Evolutionary conservation across 1,140 invertebrate species (phyloP).

Genomic region (Pentalonia nigronervosa): DNA sequence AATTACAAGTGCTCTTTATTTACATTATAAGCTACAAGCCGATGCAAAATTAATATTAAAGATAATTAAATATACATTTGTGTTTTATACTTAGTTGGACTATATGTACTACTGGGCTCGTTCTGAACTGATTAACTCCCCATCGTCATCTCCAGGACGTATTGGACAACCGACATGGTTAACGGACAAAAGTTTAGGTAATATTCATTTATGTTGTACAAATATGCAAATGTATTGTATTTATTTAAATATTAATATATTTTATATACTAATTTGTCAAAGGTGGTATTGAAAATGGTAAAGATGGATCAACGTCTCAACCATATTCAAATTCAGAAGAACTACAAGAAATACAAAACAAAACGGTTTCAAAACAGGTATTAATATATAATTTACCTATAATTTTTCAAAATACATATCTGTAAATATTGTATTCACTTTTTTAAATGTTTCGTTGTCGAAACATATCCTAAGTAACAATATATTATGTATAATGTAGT

Average conservation of each 20-base stretch:
- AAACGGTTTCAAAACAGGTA: constrained; percentile 41
- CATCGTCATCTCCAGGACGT: constrained; percentile 76
- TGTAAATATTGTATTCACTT: neutral
- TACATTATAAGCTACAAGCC: neutral
- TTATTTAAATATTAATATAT: neutral
- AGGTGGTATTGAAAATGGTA: constrained; percentile 28
- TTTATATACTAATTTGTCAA: neutral
- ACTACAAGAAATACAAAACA: constrained; percentile 53
- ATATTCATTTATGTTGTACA: neutral
- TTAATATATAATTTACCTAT: too few species aligned
- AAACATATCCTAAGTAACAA: neutral
- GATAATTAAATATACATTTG: constrained; percentile 56
- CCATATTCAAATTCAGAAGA: constrained; percentile 25
- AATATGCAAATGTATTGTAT: neutral
- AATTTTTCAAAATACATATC: neutral
- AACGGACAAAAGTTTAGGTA: constrained; percentile 42
- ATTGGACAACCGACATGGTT: constrained; percentile 61
- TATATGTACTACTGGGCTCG: constrained; percentile 89
- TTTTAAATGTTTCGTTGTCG: neutral
- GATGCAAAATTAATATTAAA: constrained; percentile 8
- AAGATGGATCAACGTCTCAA: neutral
- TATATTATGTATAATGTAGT: neutral
- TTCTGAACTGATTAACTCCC: constrained; percentile 73
- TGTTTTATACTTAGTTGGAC: constrained; percentile 73
- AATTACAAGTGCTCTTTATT: neutral